Evolutionary conservation across 2,113 vertebrate species (phyloP).

Genomic region (Trogon surrucura): DNA sequence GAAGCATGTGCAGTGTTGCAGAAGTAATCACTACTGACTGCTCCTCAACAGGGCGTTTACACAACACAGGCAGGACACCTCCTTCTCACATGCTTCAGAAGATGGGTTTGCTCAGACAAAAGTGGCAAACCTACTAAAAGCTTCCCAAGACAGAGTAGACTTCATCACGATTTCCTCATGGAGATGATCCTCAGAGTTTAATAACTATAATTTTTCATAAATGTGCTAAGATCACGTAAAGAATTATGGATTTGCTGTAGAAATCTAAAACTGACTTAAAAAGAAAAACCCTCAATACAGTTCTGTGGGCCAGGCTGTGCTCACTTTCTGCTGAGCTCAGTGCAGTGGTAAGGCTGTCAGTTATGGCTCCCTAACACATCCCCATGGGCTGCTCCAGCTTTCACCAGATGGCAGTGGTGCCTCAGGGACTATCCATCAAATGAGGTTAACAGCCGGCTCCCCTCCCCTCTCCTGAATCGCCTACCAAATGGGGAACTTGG

Average conservation of each 20-base stretch:
- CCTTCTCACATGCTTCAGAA: background rate
- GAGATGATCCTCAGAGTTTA: background rate
- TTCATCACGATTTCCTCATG: background rate
- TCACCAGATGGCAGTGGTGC: constrained; percentile 72
- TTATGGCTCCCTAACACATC: background rate
- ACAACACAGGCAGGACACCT: background rate
- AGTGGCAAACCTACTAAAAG: background rate
- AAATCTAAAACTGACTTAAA: background rate
- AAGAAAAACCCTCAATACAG: background rate
- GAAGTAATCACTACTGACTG: background rate
- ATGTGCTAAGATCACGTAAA: background rate
- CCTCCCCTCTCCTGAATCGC: constrained; percentile 1
- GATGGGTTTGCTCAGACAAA: background rate
- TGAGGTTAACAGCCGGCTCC: constrained; percentile 35
- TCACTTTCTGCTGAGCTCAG: background rate
- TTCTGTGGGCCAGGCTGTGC: background rate
- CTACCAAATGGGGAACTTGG: background rate
- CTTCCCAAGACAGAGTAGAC: background rate
- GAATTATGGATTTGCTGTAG: background rate
- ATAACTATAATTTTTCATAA: background rate
- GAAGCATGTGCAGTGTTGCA: background rate
- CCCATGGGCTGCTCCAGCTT: constrained; percentile 43
- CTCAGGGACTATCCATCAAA: constrained; percentile 59
- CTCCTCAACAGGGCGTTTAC: background rate
- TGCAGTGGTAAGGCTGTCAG: constrained; percentile 10